phyloP scores from a whole-genome alignment of 1,140 invertebrate species.

The Dendroctonus ponderosae region DNA sequence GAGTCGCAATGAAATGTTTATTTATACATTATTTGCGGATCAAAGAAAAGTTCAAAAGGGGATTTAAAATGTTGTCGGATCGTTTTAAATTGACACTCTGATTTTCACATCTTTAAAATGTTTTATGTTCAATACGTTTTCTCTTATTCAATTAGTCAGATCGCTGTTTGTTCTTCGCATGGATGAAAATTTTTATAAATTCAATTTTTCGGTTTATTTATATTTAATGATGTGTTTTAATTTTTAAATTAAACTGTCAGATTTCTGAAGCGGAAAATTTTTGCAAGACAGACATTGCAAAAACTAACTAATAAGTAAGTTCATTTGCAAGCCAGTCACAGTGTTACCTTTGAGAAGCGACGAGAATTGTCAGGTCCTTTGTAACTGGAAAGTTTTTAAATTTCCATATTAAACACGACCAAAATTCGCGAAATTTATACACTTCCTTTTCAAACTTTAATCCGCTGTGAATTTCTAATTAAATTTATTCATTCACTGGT shows the following conservation, averaged over 20 bases:
- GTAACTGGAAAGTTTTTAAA: constrained; percentile 31
- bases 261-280: too few species aligned
- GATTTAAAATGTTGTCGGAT: neutral
- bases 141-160: too few species aligned
- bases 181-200: too few species aligned
- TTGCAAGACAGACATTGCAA: constrained; percentile 5
- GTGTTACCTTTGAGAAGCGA: constrained; percentile 25
- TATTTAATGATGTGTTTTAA: too few species aligned
- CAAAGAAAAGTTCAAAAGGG: constrained; percentile 7
- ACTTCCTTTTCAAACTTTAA: constrained; percentile 16
- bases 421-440: constrained; percentile 22
- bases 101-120: too few species aligned
- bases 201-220: too few species aligned
- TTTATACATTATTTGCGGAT: constrained; percentile 13
- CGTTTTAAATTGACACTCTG: neutral
- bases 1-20: constrained; percentile 18
- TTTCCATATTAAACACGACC: constrained; percentile 31
- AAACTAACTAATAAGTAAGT: constrained; percentile 21
- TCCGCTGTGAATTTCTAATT: constrained; percentile 9
- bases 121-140: too few species aligned
- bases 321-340: constrained; percentile 30
- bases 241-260: too few species aligned
- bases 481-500: constrained; percentile 4
- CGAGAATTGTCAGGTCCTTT: constrained; percentile 27
- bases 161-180: too few species aligned